Conservation (phyloP, 2,888 invertebrate genomes). For the Macrophya annulata region DNA sequence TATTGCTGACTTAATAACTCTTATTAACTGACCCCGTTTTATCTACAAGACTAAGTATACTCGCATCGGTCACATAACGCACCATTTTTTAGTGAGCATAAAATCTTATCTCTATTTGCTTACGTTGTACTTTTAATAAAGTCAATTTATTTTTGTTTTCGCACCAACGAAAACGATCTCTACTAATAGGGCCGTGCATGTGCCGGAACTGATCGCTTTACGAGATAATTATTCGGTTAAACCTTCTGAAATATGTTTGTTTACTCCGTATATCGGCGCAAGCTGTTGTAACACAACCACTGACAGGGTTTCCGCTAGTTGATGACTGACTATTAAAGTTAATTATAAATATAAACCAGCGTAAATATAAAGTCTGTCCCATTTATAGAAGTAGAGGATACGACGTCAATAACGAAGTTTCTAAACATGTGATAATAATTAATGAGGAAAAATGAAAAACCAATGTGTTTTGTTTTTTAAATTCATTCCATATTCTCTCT, state of each 20-base stretch:
- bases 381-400: background rate
- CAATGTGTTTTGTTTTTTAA: background rate
- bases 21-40: background rate
- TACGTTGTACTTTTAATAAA: conserved; percentile 21
- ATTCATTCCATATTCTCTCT: background rate
- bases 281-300: background rate
- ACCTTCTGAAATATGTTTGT: conserved; percentile 48
- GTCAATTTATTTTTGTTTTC: background rate
- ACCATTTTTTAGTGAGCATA: conserved; percentile 35
- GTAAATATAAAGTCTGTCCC: background rate
- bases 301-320: conserved; percentile 7
- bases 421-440: background rate
- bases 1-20: background rate
- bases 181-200: background rate
- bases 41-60: background rate
- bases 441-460: background rate
- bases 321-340: conserved; percentile 16
- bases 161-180: background rate
- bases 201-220: background rate
- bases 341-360: conserved; percentile 25
- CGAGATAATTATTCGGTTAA: background rate
- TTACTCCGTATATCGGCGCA: conserved; percentile 5
- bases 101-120: conserved; percentile 53
- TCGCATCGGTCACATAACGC: conserved; percentile 27
- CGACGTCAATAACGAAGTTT: background rate